phyloP scores from a whole-genome alignment of 2,797 vertebrate species.

The Hippoglossus hippoglossus region DNA sequence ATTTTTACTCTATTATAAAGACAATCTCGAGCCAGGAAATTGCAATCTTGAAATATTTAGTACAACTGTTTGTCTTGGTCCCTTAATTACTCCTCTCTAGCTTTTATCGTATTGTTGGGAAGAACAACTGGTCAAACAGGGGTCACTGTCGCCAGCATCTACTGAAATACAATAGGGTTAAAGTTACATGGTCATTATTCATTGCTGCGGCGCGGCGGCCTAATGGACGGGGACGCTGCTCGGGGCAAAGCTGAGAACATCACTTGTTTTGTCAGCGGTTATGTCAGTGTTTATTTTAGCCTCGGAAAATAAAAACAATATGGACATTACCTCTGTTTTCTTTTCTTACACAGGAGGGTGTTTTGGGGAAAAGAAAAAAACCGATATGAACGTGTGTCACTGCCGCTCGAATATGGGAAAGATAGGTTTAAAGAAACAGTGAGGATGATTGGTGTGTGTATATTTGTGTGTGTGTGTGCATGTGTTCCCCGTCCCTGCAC shows the following conservation, averaged over 20 bases:
- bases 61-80: not conserved
- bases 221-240: conserved; percentile 49
- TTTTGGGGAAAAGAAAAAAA: conserved; percentile 29
- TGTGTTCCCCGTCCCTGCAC: conserved; percentile 28
- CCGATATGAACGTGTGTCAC: conserved; percentile 41
- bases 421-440: conserved; percentile 62
- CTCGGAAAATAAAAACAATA: conserved; percentile 24
- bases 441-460: conserved; percentile 53
- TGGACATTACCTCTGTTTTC: conserved; percentile 39
- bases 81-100: not conserved
- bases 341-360: conserved; percentile 25
- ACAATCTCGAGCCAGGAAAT: conserved; percentile 2
- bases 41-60: not conserved
- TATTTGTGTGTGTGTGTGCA: conserved; percentile 29
- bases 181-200: conserved; percentile 67
- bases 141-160: conserved; percentile 36
- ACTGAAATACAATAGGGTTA: conserved; percentile 54
- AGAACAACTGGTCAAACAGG: conserved; percentile 31
- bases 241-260: conserved; percentile 34
- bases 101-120: conserved; percentile 14
- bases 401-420: conserved; percentile 39
- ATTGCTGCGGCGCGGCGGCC: conserved; percentile 23
- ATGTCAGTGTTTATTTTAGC: conserved; percentile 18
- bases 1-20: not conserved
- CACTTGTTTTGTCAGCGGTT: conserved; percentile 30